phyloP scores from a whole-genome alignment of 2,888 invertebrate genomes.

The Hirtodrosophila histrioides region DNA sequence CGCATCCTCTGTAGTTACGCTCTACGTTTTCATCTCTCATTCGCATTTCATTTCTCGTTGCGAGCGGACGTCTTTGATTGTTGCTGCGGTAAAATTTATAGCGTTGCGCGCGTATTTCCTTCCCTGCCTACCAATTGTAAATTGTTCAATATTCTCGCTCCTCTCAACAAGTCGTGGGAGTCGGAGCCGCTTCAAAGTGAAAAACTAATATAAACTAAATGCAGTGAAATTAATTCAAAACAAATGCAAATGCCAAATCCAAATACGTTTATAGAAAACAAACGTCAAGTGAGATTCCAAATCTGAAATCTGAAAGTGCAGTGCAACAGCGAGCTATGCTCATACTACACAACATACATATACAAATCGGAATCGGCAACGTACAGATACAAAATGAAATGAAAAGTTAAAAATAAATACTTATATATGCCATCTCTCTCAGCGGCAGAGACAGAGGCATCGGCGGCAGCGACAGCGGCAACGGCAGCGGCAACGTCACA shows the following conservation, averaged over 20 bases:
- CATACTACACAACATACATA: constrained; percentile 16
- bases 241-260: constrained; percentile 16
- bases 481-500: constrained; percentile 36
- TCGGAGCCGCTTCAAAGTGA: constrained; percentile 55
- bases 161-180: constrained; percentile 73
- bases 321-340: constrained; percentile 38
- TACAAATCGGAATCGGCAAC: constrained; percentile 44
- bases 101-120: constrained; percentile 59
- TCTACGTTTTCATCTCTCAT: constrained; percentile 54
- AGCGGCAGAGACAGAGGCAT: not conserved
- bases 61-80: constrained; percentile 57
- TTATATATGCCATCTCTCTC: constrained; percentile 68
- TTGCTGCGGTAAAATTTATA: constrained; percentile 53
- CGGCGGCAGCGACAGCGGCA: constrained; percentile 7
- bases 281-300: constrained; percentile 33
- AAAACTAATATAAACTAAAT: constrained; percentile 29
- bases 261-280: constrained; percentile 18
- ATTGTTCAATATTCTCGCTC: constrained; percentile 48
- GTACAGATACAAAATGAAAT: constrained; percentile 74
- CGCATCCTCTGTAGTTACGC: constrained; percentile 47
- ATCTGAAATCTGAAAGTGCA: constrained; percentile 42
- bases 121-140: constrained; percentile 27
- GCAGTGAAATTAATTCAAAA: constrained; percentile 34
- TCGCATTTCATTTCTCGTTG: constrained; percentile 65
- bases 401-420: constrained; percentile 79